Percentiles rank a stretch among this genome's conserved stretches.
Conservation (phyloP, 2,113 vertebrate genomes). For the Mormyrus lacerda region DNA sequence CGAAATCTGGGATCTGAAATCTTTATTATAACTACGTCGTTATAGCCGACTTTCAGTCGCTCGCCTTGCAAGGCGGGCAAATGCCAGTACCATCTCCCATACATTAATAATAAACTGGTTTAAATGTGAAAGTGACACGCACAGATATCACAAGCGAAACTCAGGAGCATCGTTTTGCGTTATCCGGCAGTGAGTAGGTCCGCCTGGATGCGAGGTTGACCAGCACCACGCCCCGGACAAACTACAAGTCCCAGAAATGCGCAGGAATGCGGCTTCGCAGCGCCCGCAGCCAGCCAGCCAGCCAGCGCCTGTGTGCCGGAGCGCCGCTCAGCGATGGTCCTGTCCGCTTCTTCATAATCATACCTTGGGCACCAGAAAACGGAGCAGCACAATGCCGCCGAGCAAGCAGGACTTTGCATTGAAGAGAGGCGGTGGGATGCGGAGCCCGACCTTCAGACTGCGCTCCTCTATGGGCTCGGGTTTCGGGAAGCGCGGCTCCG, state of each 20-base stretch:
- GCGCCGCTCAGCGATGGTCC: conserved; percentile 30
- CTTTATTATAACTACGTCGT: background rate
- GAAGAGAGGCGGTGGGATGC: conserved; percentile 31
- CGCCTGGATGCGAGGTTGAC: background rate
- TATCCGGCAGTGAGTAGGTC: background rate
- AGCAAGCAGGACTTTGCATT: conserved; percentile 39
- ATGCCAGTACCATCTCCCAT: background rate
- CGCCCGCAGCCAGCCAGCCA: background rate
- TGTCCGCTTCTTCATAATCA: background rate
- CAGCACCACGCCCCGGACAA: background rate
- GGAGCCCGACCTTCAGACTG: conserved; percentile 35
- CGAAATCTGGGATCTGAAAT: background rate
- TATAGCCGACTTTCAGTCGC: background rate
- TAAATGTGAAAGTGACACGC: background rate
- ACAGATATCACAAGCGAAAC: background rate
- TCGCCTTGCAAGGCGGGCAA: background rate
- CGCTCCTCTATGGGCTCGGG: conserved; percentile 34
- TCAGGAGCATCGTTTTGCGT: background rate
- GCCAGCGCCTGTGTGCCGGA: background rate
- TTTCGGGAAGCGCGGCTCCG: conserved; percentile 48
- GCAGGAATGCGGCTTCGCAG: background rate
- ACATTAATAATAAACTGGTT: background rate
- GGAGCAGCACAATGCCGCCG: conserved; percentile 36
- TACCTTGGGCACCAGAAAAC: background rate
- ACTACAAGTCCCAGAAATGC: conserved; percentile 24